phyloP scores from a whole-genome alignment of 2,888 invertebrate species.

The Stegana nigrithorax region DNA sequence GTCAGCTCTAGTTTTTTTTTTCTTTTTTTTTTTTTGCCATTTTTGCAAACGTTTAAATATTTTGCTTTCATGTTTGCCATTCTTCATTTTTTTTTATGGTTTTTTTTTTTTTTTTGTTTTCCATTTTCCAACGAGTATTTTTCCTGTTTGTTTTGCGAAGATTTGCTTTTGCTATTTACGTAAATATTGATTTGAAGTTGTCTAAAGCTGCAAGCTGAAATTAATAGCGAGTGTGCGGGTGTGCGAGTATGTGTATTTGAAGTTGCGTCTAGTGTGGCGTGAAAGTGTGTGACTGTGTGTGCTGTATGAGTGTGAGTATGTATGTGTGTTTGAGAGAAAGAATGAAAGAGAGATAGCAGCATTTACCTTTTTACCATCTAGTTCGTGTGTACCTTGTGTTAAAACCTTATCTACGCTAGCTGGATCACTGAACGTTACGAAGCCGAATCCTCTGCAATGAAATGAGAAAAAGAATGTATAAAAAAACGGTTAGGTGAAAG shows the following conservation, averaged over 20 bases:
- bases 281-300: too few species aligned
- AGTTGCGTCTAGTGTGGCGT: too few species aligned
- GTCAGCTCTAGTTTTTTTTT: background rate
- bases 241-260: too few species aligned
- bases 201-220: background rate
- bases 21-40: background rate
- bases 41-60: conserved; percentile 5
- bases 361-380: conserved; percentile 99
- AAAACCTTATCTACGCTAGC: conserved; percentile 99
- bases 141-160: background rate
- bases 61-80: conserved; percentile 15
- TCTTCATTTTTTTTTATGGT: background rate
- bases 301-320: too few species aligned
- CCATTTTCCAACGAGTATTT: too few species aligned
- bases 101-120: background rate
- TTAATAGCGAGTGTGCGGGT: too few species aligned
- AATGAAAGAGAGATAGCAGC: conserved; percentile 9
- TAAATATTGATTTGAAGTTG: conserved; percentile 9
- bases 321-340: too few species aligned
- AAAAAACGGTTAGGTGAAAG: too few species aligned
- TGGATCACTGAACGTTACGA: conserved; percentile 99
- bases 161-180: background rate
- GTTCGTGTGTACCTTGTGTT: conserved; percentile 97
- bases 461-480: too few species aligned
- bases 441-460: conserved; percentile 95